A percentile compares a stretch with the other conserved stretches of the same genome.
Evolutionary conservation across 2,797 vertebrate species (phyloP).

Genomic region (Meriones psammophilus): DNA sequence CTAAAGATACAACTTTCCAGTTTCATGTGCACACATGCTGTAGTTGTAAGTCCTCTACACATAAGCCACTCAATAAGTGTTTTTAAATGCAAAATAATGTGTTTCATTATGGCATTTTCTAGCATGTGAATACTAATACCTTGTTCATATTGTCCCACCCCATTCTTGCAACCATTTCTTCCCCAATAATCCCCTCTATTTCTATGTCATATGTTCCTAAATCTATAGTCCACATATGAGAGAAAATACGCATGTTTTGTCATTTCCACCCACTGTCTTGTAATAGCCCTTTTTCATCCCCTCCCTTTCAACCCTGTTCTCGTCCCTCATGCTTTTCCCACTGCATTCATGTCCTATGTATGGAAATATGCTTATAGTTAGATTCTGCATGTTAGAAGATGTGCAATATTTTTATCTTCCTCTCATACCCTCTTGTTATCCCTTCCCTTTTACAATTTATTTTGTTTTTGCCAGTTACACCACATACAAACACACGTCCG

Average conservation of each 20-base stretch:
- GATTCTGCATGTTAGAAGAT: background rate
- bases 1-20: background rate
- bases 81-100: background rate
- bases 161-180: background rate
- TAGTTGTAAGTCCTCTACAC: background rate
- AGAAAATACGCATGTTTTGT: background rate
- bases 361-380: background rate
- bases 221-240: background rate
- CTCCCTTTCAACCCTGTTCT: background rate
- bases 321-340: background rate
- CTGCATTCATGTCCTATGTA: background rate
- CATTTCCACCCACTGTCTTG: background rate
- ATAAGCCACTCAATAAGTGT: conserved; percentile 43
- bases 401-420: background rate
- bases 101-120: background rate
- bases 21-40: background rate
- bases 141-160: background rate
- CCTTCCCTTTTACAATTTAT: background rate
- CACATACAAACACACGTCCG: background rate
- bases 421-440: background rate
- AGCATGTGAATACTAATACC: background rate
- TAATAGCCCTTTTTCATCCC: background rate
- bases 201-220: background rate
- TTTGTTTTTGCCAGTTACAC: background rate
- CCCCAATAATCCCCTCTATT: background rate